Evolutionary conservation across 2,888 invertebrate genomes (phyloP), one percentile per base, ranked within the genome.

Genomic region (Kuschelorhynchus macadamiae): DNA sequence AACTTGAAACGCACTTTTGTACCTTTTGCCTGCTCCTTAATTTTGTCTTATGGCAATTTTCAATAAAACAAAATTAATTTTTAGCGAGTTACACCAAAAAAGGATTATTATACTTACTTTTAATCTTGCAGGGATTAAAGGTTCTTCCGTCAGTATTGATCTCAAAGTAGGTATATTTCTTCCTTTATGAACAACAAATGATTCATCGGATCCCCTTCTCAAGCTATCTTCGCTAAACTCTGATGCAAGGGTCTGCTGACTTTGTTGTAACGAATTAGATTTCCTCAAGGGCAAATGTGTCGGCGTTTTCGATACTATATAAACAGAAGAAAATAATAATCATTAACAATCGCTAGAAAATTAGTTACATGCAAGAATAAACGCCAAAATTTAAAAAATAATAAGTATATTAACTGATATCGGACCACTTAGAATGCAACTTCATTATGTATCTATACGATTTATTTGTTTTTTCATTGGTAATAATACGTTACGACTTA

Each of bases 151-250:
- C 74, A 87, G 84, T 41, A 88, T 85, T 36, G 92, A 90, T 83
- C 91, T 89, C 71, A 92, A 82, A 18, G 95, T 95, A 53, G 94
- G 92, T 78, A 95, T 88, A 72, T 90, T 92, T 77, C 89, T 88
- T 49, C 91, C 91, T 73, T 92, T 88, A 84, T 95, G 94, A 69
- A 94, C 94, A 44, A 94, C 91, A 83, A 93, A 95, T 72, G 90
- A 89, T 74, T 90, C 89, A 57, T 92, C 92, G 5, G 90, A 87
- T 21, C 85, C 83, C 64, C 85, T 78, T 20, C 81, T 72, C 16
- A 71, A 50, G 42, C 71, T 71, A 36, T 71, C 71, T 36, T 71
- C 71, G 72, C 83, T 84, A 71, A 84, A 83, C 72, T 83, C 84
- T 72, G 84, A 84, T 80, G 83, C 82, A 9, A 70, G 42, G 59